These are phyloP conservation scores for Chironomus tepperi DNA, from an alignment of 1,140 invertebrate genomes.

Conservation along the genomic window DNA sequence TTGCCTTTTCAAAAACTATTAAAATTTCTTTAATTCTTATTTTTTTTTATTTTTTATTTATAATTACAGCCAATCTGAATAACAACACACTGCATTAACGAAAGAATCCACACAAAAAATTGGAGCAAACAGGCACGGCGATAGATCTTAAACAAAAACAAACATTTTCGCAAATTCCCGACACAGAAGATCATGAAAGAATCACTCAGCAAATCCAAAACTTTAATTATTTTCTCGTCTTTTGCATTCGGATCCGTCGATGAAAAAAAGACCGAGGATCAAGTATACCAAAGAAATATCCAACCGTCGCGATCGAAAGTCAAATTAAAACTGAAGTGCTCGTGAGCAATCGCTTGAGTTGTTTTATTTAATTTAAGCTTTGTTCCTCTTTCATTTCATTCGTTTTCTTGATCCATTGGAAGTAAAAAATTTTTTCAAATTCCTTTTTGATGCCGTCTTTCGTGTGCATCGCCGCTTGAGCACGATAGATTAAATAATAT, in stretches of 20 bases:
- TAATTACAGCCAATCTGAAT: not conserved
- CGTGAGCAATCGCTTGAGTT: constrained; percentile 13
- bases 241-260: not conserved
- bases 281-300: not conserved
- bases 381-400: not conserved
- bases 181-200: too few species aligned
- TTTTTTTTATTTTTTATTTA: not conserved
- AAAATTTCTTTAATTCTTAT: constrained; percentile 9
- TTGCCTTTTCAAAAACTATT: constrained; percentile 14
- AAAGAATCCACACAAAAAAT: not conserved
- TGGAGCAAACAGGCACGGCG: not conserved
- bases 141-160: too few species aligned
- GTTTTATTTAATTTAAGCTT: constrained; percentile 20
- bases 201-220: too few species aligned
- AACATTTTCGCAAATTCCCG: too few species aligned
- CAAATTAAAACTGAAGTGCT: constrained; percentile 20
- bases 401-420: not conserved
- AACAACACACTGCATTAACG: not conserved
- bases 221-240: not conserved
- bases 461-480: not conserved
- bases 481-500: not conserved
- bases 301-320: constrained; percentile 15
- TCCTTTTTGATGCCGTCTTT: constrained; percentile 1
- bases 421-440: constrained; percentile 6
- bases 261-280: not conserved